Evolutionary conservation across 2,113 vertebrate species (phyloP).

Genomic region (Numenius arquata): DNA sequence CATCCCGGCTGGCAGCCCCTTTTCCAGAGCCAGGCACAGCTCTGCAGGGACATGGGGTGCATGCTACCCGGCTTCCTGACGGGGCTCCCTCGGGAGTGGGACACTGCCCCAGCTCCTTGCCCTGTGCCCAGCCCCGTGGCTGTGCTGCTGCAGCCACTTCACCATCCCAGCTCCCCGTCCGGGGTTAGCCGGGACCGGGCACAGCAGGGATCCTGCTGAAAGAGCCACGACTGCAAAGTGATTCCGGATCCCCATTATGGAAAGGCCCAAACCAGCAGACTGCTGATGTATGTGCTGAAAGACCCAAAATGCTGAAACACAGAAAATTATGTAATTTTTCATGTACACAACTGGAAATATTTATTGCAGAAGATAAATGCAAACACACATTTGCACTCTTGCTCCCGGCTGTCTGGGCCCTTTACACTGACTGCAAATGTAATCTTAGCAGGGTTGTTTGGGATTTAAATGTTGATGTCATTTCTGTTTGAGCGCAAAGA

Average conservation of each 20-base stretch:
- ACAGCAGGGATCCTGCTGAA: neutral
- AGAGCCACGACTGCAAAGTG: neutral
- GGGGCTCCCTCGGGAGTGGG: neutral
- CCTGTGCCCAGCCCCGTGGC: neutral
- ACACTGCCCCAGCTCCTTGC: neutral
- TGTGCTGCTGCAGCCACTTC: neutral
- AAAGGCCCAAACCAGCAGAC: neutral
- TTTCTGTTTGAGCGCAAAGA: constrained; percentile 32
- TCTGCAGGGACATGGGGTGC: neutral
- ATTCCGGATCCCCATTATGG: neutral
- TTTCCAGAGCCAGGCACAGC: neutral
- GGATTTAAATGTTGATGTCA: constrained; percentile 46
- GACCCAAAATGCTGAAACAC: neutral
- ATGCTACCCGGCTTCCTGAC: rapidly evolving
- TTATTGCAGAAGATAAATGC: constrained; percentile 42
- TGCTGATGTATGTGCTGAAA: neutral
- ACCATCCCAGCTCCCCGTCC: rapidly evolving
- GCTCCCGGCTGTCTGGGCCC: neutral
- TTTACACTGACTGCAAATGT: neutral
- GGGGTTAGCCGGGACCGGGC: rapidly evolving
- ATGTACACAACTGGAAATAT: neutral
- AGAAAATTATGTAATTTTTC: neutral
- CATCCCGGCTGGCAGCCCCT: neutral
- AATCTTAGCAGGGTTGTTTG: neutral
- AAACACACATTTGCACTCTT: neutral